Evolutionary conservation across 1,140 invertebrate genomes (phyloP), one percentile per base, ranked within the genome.

Genomic region (Dendroctonus valens): DNA sequence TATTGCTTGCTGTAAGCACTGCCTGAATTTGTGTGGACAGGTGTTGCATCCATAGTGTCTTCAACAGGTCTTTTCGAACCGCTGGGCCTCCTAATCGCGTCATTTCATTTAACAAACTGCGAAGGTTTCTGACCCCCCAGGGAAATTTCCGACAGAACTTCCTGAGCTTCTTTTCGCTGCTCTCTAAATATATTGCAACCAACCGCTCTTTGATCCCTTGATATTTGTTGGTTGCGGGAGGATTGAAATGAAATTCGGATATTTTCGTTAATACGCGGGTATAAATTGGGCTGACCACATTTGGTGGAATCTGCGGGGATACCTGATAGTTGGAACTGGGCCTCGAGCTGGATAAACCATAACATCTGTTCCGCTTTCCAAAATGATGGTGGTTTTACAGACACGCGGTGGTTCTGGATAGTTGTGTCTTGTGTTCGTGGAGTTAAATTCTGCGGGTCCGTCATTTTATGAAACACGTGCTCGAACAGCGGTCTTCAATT

Each of bases 111-210:
- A 78, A 44, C 9, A 78, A 61, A n/a, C 48, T 75, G 72, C 0
- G 73, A 65, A 12, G 69, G 74, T 11, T 67, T 68, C 48, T 73
- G 68, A 50, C 72, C 69, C 5, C 71, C 73, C 5, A 77, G 53
- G 44, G 76, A 64, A 8, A 78, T 49, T 26, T 71, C 72, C 7
- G 65, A 60, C 7, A 76, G 54, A 74, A 59, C 57, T 72, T 77
- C 39, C 73, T 65, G 11, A 75, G 39, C 44, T 73, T 71, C 7
- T 65, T 53, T 9, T 68, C 67, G 7, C 65, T 52, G 9, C 71
- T 73, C 38, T 72, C 73, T 60, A 73, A 64, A 52, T 72, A 72
- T 3, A 63, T 41, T 38, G 55, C 66, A 0, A 73, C 63, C 12
- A 73, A 7, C n/a, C 40, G 52, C 6, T 66, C 38, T 66, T 70